phyloP scores from a whole-genome alignment of 2,888 invertebrate species.

The Orthosia incerta region DNA sequence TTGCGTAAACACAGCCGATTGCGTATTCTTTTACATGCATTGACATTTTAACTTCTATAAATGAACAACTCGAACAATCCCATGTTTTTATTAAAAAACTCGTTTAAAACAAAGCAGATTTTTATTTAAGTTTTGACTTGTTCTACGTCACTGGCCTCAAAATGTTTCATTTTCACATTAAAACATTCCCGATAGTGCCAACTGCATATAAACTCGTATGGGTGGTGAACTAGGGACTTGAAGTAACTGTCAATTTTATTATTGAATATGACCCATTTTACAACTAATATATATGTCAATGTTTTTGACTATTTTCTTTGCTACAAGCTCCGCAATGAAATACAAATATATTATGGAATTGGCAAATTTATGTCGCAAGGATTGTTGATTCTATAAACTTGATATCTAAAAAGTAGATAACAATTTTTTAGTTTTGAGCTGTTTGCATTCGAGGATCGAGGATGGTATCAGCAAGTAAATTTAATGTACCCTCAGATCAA shows the following conservation, averaged over 20 bases:
- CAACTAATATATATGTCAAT: no score
- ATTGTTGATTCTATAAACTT: no score
- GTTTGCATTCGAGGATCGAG: background rate
- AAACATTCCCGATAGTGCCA: no score
- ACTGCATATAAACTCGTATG: background rate
- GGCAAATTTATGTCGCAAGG: no score
- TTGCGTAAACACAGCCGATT: conserved; percentile 31
- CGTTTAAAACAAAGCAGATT: background rate
- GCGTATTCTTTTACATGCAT: conserved; percentile 5
- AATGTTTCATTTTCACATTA: conserved; percentile 18
- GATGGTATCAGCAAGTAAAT: no score
- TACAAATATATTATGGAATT: no score
- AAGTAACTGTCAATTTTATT: background rate
- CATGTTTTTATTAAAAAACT: conserved; percentile 7
- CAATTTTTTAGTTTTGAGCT: no score
- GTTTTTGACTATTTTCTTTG: no score
- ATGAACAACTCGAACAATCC: conserved; percentile 6
- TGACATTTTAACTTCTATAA: conserved; percentile 34
- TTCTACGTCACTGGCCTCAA: conserved; percentile 8
- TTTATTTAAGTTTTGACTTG: no score
- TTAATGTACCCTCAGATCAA: no score
- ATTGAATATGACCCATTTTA: conserved; percentile 7
- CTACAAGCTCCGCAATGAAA: background rate
- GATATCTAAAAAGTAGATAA: no score
- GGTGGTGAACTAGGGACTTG: background rate